Evolutionary conservation across 2,113 vertebrate species (phyloP).

Genomic region (Gobio gobio): DNA sequence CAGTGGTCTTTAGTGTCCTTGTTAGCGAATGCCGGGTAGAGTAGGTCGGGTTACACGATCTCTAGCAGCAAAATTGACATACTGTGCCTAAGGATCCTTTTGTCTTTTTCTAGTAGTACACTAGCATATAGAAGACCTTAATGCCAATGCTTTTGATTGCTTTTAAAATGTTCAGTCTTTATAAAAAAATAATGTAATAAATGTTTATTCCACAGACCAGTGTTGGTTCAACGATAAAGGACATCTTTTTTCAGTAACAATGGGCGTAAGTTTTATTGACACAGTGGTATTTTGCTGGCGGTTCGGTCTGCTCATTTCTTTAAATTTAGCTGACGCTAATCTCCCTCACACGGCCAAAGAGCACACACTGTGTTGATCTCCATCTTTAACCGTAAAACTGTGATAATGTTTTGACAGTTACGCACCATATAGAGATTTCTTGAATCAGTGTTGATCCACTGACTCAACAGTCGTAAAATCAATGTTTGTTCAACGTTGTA

Average conservation of each 20-base stretch:
- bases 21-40: no score
- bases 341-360: background rate
- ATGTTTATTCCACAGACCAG: background rate
- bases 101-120: background rate
- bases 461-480: conserved; percentile 13
- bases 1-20: no score
- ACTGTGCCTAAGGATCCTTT: background rate
- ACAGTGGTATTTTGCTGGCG: background rate
- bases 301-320: background rate
- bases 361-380: background rate
- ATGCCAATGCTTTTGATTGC: background rate
- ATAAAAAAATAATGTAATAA: background rate
- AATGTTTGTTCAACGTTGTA: conserved; percentile 19
- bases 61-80: no score
- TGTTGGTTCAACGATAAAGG: no score
- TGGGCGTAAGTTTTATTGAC: background rate
- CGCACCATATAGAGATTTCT: conserved; percentile 11
- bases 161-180: background rate
- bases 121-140: background rate
- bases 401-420: conserved; percentile 13
- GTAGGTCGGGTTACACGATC: no score
- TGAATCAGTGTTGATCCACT: conserved; percentile 27
- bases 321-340: conserved; percentile 6
- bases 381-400: conserved; percentile 5
- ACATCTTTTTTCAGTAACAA: background rate